Conservation (phyloP, 2,888 invertebrate genomes). For the Erpobdella octoculata region DNA sequence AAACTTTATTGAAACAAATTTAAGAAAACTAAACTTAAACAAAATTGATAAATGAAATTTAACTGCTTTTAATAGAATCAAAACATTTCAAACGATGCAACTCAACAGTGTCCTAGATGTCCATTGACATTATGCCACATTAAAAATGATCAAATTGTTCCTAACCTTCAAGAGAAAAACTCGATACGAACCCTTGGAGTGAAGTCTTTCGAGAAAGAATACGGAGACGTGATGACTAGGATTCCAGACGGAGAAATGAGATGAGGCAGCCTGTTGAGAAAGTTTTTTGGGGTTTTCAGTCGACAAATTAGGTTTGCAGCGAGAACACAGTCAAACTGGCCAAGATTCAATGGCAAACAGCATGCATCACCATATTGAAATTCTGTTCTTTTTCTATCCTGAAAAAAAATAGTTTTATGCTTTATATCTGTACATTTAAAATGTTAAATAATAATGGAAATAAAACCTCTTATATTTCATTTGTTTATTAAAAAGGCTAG, state of each 20-base stretch:
- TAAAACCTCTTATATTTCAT: no score
- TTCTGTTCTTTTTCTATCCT: slow-evolving; percentile 40
- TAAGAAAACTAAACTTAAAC: not conserved
- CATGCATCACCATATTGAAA: slow-evolving; percentile 51
- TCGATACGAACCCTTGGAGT: slow-evolving; percentile 44
- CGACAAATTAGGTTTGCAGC: slow-evolving; percentile 50
- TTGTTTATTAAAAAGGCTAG: no score
- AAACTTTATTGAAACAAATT: not conserved
- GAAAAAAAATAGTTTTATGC: not conserved
- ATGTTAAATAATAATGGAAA: not conserved
- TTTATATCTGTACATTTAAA: not conserved
- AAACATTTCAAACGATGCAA: not conserved
- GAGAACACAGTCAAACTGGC: slow-evolving; percentile 48
- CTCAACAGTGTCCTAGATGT: not conserved
- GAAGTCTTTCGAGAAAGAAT: slow-evolving; percentile 47
- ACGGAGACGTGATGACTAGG: slow-evolving; percentile 49
- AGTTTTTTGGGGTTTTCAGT: slow-evolving; percentile 45
- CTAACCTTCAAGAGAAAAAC: no score
- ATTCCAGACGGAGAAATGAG: slow-evolving; percentile 47
- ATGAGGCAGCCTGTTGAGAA: slow-evolving; percentile 42
- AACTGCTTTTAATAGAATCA: not conserved
- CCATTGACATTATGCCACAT: not conserved
- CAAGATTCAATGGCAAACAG: slow-evolving; percentile 44
- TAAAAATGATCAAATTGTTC: no score
- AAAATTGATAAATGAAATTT: not conserved